phyloP scores from a whole-genome alignment of 2,113 vertebrate genomes.

The Lucifuga dentata region DNA sequence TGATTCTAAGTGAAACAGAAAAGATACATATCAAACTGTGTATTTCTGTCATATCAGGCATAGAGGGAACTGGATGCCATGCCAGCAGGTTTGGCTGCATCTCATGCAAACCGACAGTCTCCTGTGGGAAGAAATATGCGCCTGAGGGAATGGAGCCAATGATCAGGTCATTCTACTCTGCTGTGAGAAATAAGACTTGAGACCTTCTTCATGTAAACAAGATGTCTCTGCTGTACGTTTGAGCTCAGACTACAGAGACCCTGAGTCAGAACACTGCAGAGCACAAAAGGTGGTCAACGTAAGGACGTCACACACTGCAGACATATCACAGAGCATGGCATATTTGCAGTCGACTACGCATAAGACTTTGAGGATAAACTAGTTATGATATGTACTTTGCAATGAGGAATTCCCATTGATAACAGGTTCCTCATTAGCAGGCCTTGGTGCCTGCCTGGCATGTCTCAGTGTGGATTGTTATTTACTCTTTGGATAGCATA shows the following conservation, averaged over 20 bases:
- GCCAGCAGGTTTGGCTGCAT: constrained; percentile 48
- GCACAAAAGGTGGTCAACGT: constrained; percentile 32
- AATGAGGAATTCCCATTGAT: not conserved
- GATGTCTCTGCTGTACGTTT: constrained; percentile 77
- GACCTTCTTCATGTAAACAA: constrained; percentile 82
- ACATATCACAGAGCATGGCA: not conserved
- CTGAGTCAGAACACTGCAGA: constrained; percentile 32
- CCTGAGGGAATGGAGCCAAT: constrained; percentile 74
- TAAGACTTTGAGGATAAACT: too few relatives aligned
- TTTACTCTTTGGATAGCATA: constrained; percentile 6
- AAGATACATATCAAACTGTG: not conserved
- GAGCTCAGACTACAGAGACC: constrained; percentile 53
- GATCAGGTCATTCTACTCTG: constrained; percentile 78
- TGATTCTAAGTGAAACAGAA: too few relatives aligned
- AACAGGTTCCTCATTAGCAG: not conserved
- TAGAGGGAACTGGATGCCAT: constrained; percentile 30
- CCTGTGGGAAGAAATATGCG: constrained; percentile 77
- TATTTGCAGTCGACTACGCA: too few relatives aligned
- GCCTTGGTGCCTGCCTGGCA: not conserved
- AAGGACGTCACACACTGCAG: constrained; percentile 30
- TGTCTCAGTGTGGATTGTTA: not conserved
- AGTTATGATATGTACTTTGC: not conserved
- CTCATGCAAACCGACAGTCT: constrained; percentile 66
- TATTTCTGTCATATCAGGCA: constrained; percentile 12
- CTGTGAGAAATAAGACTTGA: constrained; percentile 76